Base-by-base conservation (phyloP, 2,888 invertebrate genomes). In the Abrostola triplasia region DNA sequence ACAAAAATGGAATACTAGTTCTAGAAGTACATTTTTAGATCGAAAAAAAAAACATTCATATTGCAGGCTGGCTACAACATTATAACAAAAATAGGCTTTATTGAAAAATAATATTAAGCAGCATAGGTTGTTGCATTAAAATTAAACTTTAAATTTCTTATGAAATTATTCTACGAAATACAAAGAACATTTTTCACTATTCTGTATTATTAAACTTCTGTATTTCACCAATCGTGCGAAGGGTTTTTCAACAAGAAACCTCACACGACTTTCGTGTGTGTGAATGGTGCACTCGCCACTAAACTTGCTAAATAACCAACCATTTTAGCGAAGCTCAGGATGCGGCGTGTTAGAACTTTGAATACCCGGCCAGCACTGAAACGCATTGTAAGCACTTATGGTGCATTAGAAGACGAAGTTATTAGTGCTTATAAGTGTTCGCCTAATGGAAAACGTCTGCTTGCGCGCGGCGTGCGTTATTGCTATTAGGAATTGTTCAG, bases 391-490 rank as follows among this genome's bases (percentile, higher is more conserved):
- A 78, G 72, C 73, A 79, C 76, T 80, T 77, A 77, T 63, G 77
- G 75, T 84, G 81, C 82, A 84, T 83, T 83, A 83, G 77, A 81
- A 80, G 80, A 76, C 79, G 74, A 83, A 83, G 80, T 80, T 80
- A 80, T 79, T 79, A 81, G 68, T 66, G 77, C 64, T 70, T 65
- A 66, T 64, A 66, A 70, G 73, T 70, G 75, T 70, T 61, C 70
- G 81, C 85, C 84, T 88, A 85, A 85, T 86, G 84, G 84, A 84
- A 86, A 84, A 81, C 73, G 79, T 81, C 77, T 79, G 70, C 70
- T 71, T 72, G 69, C 73, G 58, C 67, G 72, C 68, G 69, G 73
- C 67, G 72, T 70, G 74, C 69, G 75, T 78, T 76, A 79, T 84
- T 86, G 87, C 88, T 81, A 73, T 77, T 73, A 77, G 66, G 57